Evolutionary conservation across 2,888 invertebrate genomes (phyloP).

Genomic region (Parnassius apollo): DNA sequence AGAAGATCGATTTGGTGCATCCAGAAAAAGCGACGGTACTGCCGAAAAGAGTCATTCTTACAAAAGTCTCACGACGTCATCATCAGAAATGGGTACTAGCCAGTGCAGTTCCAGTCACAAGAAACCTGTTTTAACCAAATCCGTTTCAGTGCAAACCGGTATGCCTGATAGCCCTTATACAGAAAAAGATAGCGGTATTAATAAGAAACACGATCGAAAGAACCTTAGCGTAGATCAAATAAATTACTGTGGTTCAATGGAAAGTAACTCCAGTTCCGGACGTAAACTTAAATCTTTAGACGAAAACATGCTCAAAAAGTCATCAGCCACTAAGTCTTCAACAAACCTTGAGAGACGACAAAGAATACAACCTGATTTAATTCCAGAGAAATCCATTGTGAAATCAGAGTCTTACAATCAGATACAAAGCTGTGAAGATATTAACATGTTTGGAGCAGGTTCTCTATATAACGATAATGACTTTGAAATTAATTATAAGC

Average conservation of each 20-base stretch:
- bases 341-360: slow-evolving; percentile 74
- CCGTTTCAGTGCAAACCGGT: slow-evolving; percentile 77
- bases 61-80: slow-evolving; percentile 76
- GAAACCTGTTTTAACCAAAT: slow-evolving; percentile 74
- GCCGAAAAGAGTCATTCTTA: slow-evolving; percentile 77
- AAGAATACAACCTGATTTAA: slow-evolving; percentile 76
- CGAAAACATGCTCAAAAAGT: slow-evolving; percentile 75
- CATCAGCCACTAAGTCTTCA: slow-evolving; percentile 69
- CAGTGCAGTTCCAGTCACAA: slow-evolving; percentile 75
- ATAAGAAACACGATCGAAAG: slow-evolving; percentile 73
- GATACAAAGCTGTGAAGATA: slow-evolving; percentile 78
- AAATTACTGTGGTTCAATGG: slow-evolving; percentile 77
- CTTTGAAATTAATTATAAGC: slow-evolving; percentile 78
- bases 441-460: slow-evolving; percentile 78
- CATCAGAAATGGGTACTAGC: slow-evolving; percentile 77
- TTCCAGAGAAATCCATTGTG: slow-evolving; percentile 74
- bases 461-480: slow-evolving; percentile 80
- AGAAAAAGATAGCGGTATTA: slow-evolving; percentile 66
- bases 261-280: slow-evolving; percentile 74
- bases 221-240: slow-evolving; percentile 78
- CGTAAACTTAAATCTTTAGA: slow-evolving; percentile 73
- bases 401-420: slow-evolving; percentile 77
- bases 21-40: slow-evolving; percentile 68
- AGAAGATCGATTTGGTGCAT: slow-evolving; percentile 83
- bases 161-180: slow-evolving; percentile 69